phyloP scores from a whole-genome alignment of 2,888 invertebrate genomes.

The Latheticus oryzae region DNA sequence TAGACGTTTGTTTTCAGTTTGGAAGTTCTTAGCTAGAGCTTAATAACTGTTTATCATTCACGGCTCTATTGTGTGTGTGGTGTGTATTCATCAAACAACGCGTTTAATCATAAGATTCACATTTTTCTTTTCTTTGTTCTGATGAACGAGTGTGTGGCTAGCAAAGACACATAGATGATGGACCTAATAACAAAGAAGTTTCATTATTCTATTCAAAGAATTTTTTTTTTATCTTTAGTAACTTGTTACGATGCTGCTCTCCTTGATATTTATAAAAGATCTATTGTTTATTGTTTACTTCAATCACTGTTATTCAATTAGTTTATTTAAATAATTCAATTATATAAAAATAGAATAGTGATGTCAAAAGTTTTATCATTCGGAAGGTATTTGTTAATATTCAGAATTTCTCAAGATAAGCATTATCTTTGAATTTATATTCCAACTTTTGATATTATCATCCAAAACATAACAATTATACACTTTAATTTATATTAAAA shows the following conservation, averaged over 20 bases:
- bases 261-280: slow-evolving; percentile 40
- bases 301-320: slow-evolving; percentile 13
- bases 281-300: slow-evolving; percentile 39
- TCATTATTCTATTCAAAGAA: slow-evolving; percentile 29
- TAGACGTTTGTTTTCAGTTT: slow-evolving; percentile 38
- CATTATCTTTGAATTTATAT: slow-evolving; percentile 30
- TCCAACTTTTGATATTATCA: slow-evolving; percentile 13
- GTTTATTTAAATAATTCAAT: slow-evolving; percentile 23
- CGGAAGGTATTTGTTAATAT: slow-evolving; percentile 20
- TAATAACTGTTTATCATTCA: slow-evolving; percentile 38
- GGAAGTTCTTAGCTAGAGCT: slow-evolving; percentile 17
- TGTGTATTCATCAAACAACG: slow-evolving; percentile 33
- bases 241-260: slow-evolving; percentile 24
- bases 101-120: slow-evolving; percentile 37
- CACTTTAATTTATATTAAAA: slow-evolving; percentile 19
- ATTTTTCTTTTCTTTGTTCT: slow-evolving; percentile 30
- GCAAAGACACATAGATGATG: slow-evolving; percentile 23
- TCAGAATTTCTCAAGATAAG: slow-evolving; percentile 26
- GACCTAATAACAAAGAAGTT: slow-evolving; percentile 37
- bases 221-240: too few species aligned
- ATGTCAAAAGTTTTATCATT: slow-evolving; percentile 9
- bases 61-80: slow-evolving; percentile 28
- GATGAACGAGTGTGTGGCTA: slow-evolving; percentile 6
- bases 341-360: slow-evolving; percentile 25
- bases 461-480: slow-evolving; percentile 10